A percentile compares a stretch with the other conserved stretches of the same genome.
Conservation (phyloP, 2,113 vertebrate species). For the Stegostoma tigrinum region DNA sequence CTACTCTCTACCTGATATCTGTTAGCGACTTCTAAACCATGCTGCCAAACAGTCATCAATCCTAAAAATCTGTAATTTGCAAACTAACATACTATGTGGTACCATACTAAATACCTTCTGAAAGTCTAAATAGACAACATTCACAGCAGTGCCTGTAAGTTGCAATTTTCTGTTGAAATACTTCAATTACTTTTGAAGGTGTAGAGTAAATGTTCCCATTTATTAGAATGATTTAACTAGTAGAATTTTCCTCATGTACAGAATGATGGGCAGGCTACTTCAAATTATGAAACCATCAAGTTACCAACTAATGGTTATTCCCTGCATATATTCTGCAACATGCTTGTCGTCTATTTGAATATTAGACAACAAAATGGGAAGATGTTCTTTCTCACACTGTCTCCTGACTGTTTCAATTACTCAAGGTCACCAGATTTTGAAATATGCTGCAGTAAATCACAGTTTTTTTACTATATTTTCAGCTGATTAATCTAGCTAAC, state of each 20-base stretch:
- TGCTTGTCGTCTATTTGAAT: neutral
- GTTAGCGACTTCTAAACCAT: too few species aligned
- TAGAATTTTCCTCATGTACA: neutral
- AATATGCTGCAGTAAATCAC: neutral
- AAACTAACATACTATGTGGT: too few species aligned
- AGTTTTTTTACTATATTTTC: neutral
- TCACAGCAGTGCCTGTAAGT: too few species aligned
- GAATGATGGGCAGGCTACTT: neutral
- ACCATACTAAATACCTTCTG: too few species aligned
- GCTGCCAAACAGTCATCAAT: too few species aligned
- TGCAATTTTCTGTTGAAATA: neutral
- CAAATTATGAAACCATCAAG: neutral
- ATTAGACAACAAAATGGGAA: neutral
- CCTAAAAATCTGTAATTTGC: too few species aligned
- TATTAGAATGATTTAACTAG: neutral
- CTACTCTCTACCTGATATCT: too few species aligned
- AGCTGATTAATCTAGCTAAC: neutral
- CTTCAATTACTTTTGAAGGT: neutral
- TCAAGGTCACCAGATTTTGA: neutral
- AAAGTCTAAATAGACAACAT: too few species aligned
- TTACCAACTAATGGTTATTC: slow-evolving; percentile 6
- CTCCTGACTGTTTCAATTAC: neutral
- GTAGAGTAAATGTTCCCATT: neutral
- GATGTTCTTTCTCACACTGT: neutral
- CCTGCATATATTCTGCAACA: neutral